Percentiles rank a stretch among this genome's conserved stretches.
Evolutionary conservation across 1,140 invertebrate genomes (phyloP).

Genomic region (Euwallacea fornicatus): DNA sequence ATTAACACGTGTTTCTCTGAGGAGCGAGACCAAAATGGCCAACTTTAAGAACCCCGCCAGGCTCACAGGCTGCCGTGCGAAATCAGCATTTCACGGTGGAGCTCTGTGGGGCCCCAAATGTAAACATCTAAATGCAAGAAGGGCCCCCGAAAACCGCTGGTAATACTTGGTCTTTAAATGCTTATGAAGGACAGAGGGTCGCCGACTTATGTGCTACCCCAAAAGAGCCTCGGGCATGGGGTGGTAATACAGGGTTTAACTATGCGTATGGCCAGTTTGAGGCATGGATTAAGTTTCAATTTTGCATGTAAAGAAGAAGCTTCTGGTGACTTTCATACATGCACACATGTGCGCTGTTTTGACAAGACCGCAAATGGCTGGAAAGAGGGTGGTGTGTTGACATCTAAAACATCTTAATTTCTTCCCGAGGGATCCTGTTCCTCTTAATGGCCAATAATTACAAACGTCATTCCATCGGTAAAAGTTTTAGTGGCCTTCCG

Average conservation of each 20-base stretch:
- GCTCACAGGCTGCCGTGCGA: slow-evolving; percentile 19
- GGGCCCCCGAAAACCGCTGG: slow-evolving; percentile 25
- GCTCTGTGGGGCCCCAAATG: slow-evolving; percentile 17
- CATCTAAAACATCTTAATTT: slow-evolving; percentile 24
- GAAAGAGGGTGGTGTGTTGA: slow-evolving; percentile 12
- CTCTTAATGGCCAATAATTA: slow-evolving; percentile 27
- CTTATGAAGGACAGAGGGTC: slow-evolving; percentile 30
- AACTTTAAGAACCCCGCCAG: slow-evolving; percentile 7
- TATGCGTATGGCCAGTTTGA: no score
- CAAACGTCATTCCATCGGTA: slow-evolving; percentile 2
- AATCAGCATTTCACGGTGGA: slow-evolving; percentile 22
- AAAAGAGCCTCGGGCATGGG: neutral
- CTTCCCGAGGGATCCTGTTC: slow-evolving; percentile 14
- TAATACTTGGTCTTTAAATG: slow-evolving; percentile 31
- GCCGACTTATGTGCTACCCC: slow-evolving; percentile 12
- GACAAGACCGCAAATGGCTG: slow-evolving; percentile 12
- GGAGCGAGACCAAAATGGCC: neutral
- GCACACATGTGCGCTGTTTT: slow-evolving; percentile 1
- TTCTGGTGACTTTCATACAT: neutral
- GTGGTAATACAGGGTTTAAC: no score
- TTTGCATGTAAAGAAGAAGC: neutral
- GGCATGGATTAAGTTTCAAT: no score
- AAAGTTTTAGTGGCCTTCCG: slow-evolving; percentile 24
- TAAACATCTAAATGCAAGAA: slow-evolving; percentile 35
- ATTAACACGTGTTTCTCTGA: no score